phyloP scores from a whole-genome alignment of 2,113 vertebrate species.

The Cepphus grylle region DNA sequence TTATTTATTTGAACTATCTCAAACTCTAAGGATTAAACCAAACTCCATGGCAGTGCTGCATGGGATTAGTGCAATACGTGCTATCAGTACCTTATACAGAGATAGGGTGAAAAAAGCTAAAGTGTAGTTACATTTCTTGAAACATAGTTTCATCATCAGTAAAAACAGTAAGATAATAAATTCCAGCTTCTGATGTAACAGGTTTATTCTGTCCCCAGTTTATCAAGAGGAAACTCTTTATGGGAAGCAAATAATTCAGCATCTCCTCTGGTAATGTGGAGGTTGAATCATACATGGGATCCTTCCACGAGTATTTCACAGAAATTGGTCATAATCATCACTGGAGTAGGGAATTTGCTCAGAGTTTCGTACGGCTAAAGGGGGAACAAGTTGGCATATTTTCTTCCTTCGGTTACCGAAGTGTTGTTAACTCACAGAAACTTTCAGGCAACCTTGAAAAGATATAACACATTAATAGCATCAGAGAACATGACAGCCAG shows the following conservation, averaged over 20 bases:
- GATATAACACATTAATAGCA: not conserved
- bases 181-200: not conserved
- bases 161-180: not conserved
- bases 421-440: not conserved
- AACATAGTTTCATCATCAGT: not conserved
- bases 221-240: not conserved
- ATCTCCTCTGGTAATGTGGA: not conserved
- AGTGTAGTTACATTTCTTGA: not conserved
- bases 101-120: not conserved
- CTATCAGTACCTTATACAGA: not conserved
- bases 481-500: conserved; percentile 7
- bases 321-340: not conserved
- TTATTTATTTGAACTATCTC: not conserved
- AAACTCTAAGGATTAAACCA: not conserved
- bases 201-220: not conserved
- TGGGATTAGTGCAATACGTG: not conserved
- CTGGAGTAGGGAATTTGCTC: not conserved
- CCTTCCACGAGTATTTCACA: not conserved
- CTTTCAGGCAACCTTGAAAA: conserved; percentile 36
- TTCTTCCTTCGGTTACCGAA: not conserved
- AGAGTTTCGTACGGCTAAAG: not conserved
- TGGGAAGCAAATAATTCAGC: not conserved
- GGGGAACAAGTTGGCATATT: not conserved
- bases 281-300: not conserved
- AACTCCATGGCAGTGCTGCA: not conserved